phyloP scores from a whole-genome alignment of 2,113 vertebrate genomes.

The Rhizomys pruinosus region DNA sequence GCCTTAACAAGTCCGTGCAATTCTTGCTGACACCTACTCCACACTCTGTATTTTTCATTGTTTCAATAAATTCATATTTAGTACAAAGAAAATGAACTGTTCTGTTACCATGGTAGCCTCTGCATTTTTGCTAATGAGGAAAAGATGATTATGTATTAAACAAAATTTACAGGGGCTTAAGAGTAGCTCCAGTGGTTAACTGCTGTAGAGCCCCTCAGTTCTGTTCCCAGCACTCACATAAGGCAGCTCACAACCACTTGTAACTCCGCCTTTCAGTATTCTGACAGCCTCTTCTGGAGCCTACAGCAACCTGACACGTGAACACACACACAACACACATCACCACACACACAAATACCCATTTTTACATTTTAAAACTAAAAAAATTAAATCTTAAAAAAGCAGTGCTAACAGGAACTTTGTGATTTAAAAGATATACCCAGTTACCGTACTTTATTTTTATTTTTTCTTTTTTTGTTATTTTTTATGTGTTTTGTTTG shows the following conservation, averaged over 20 bases:
- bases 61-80: slow-evolving; percentile 9
- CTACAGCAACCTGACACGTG: too few relatives aligned
- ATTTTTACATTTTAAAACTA: background rate
- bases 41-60: slow-evolving; percentile 7
- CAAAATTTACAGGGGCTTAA: too few relatives aligned
- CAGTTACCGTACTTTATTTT: slow-evolving; percentile 35
- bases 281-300: background rate
- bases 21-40: background rate
- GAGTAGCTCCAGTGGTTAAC: background rate
- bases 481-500: too few relatives aligned
- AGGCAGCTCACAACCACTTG: background rate
- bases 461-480: too few relatives aligned
- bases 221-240: background rate
- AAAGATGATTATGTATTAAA: slow-evolving; percentile 44
- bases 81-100: slow-evolving; percentile 39
- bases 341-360: background rate
- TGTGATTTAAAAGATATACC: slow-evolving; percentile 38
- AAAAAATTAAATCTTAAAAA: background rate
- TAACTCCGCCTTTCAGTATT: background rate
- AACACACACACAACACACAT: background rate
- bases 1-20: background rate
- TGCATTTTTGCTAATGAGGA: slow-evolving; percentile 45
- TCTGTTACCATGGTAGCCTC: slow-evolving; percentile 42
- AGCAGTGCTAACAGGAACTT: background rate
- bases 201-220: background rate